Conservation (phyloP, 2,888 invertebrate species). For the Thymelicus lineola region DNA sequence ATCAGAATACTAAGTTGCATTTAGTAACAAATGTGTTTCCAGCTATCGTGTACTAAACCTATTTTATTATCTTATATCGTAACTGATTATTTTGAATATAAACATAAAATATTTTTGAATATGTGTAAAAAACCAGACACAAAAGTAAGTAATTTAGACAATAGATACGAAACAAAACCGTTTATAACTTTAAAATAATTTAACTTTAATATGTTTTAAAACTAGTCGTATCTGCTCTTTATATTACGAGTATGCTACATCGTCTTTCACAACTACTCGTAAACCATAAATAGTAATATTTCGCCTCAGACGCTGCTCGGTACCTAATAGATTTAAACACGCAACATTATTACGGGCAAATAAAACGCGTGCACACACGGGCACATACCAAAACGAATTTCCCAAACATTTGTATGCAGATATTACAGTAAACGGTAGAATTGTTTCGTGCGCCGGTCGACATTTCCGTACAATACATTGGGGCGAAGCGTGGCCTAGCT, state of each 20-base stretch:
- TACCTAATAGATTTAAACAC: constrained; percentile 5
- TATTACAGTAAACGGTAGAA: constrained; percentile 73
- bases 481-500: constrained; percentile 60
- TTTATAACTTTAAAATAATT: no score
- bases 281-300: constrained; percentile 1
- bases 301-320: neutral
- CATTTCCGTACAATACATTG: constrained; percentile 80
- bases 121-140: neutral
- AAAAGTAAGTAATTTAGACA: no score
- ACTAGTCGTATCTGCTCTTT: no score
- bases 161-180: no score
- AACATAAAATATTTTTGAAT: neutral
- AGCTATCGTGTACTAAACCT: constrained; percentile 1
- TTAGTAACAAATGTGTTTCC: constrained; percentile 12
- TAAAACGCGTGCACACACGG: constrained; percentile 45
- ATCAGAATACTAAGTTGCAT: constrained; percentile 31
- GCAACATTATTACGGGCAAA: constrained; percentile 20
- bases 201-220: no score
- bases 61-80: constrained; percentile 1
- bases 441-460: constrained; percentile 74
- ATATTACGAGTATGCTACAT: no score
- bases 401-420: constrained; percentile 77
- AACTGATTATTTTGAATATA: neutral
- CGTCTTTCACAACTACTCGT: no score
- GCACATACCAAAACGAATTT: constrained; percentile 58